A percentile compares a stretch with the other conserved stretches of the same genome.
phyloP scores from a whole-genome alignment of 2,888 invertebrate genomes.

The Phyto melanocephala region DNA sequence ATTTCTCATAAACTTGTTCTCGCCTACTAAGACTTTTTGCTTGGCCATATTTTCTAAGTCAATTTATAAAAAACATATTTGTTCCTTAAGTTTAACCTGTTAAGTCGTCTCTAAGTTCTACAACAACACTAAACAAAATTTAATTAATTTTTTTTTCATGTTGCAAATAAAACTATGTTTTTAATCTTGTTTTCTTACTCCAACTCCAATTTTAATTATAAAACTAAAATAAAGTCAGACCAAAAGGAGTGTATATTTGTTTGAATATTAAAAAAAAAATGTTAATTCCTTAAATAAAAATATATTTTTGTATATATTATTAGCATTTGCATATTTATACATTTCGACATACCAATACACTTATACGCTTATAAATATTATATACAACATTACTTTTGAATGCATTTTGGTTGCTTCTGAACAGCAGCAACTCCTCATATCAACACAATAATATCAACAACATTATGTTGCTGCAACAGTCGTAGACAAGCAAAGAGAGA shows the following conservation, averaged over 20 bases:
- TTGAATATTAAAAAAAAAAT: neutral
- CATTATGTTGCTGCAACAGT: constrained; percentile 55
- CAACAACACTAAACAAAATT: constrained; percentile 13
- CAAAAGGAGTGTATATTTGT: constrained; percentile 10
- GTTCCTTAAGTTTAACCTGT: neutral
- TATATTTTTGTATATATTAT: neutral
- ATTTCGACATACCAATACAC: neutral
- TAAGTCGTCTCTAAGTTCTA: neutral
- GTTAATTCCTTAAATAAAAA: constrained; percentile 45
- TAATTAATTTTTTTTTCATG: constrained; percentile 1
- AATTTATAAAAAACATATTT: too few relatives aligned
- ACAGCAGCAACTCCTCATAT: constrained; percentile 44
- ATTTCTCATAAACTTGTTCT: too few relatives aligned
- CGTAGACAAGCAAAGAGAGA: constrained; percentile 4
- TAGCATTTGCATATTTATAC: constrained; percentile 42
- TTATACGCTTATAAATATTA: constrained; percentile 37
- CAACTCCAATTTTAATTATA: constrained; percentile 38
- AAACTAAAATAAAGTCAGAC: constrained; percentile 28
- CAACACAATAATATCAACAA: constrained; percentile 53
- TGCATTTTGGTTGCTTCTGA: neutral
- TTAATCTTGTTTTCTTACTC: constrained; percentile 39
- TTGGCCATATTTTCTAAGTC: too few relatives aligned
- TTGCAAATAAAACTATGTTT: constrained; percentile 14
- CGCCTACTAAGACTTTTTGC: too few relatives aligned
- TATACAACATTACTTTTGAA: constrained; percentile 20